phyloP scores from a whole-genome alignment of 2,888 invertebrate species.

The Abrostola tripartita region DNA sequence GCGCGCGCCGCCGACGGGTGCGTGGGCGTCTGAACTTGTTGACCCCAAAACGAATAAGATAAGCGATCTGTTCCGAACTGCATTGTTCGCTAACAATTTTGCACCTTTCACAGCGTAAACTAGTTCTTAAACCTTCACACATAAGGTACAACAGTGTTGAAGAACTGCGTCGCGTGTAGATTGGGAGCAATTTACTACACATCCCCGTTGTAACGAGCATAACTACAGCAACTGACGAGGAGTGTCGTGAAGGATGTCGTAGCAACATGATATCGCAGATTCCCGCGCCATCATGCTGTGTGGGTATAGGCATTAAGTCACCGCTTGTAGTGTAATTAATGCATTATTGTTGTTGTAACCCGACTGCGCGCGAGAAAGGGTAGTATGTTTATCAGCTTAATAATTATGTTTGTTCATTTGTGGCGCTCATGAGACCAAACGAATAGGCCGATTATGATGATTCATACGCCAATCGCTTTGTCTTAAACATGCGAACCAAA shows the following conservation, averaged over 20 bases:
- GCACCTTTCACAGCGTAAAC: slow-evolving; percentile 11
- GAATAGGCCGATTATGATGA: too few species aligned
- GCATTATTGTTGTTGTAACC: too few species aligned
- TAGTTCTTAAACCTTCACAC: slow-evolving; percentile 21
- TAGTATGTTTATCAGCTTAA: too few species aligned
- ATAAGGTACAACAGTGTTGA: slow-evolving; percentile 22
- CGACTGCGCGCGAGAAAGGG: too few species aligned
- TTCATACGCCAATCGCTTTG: too few species aligned
- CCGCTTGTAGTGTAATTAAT: background rate
- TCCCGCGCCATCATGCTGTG: too few species aligned
- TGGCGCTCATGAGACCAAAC: too few species aligned
- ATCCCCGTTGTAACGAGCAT: slow-evolving; percentile 36
- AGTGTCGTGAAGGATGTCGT: slow-evolving; percentile 12
- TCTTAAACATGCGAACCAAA: too few species aligned
- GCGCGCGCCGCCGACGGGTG: slow-evolving; percentile 13
- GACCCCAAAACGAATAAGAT: slow-evolving; percentile 70
- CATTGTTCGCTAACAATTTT: slow-evolving; percentile 29
- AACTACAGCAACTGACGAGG: slow-evolving; percentile 11
- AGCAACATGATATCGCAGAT: slow-evolving; percentile 7
- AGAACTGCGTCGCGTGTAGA: slow-evolving; percentile 4
- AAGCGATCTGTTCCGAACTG: slow-evolving; percentile 61
- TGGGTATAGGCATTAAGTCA: background rate
- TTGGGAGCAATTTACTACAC: slow-evolving; percentile 35
- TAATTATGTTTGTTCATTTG: too few species aligned
- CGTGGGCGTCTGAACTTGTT: slow-evolving; percentile 55